Conservation (phyloP, 2,888 invertebrate species). For the Pogonocherus hispidulus region DNA sequence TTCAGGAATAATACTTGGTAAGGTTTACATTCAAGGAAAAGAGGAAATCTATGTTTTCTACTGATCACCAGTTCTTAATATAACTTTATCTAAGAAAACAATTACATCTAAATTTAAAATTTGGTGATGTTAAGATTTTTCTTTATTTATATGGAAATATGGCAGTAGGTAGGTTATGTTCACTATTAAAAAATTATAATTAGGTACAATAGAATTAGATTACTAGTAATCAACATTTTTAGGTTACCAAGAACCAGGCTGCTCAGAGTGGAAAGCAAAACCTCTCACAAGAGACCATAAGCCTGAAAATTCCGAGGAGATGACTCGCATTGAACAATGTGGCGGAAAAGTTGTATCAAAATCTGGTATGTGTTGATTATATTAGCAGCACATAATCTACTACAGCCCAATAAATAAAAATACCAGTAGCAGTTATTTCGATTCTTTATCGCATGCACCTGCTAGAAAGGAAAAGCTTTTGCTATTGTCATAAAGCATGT, state of each 20-base stretch:
- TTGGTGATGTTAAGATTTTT: no score
- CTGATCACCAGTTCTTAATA: background rate
- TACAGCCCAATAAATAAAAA: background rate
- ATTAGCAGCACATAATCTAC: background rate
- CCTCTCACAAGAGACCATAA: conserved; percentile 95
- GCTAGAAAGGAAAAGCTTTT: background rate
- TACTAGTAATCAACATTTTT: no score
- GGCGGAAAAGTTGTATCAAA: conserved; percentile 86
- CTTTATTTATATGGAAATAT: no score
- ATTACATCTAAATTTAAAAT: no score
- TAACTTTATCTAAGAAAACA: no score
- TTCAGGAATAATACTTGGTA: conserved; percentile 85
- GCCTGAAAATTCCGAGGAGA: conserved; percentile 90
- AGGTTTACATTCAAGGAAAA: conserved; percentile 2
- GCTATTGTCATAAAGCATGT: background rate
- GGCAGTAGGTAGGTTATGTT: no score
- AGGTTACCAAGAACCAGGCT: conserved; percentile 66
- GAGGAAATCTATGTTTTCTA: background rate
- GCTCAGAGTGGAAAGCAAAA: conserved; percentile 81
- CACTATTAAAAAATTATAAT: background rate
- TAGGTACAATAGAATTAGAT: background rate
- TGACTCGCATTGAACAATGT: conserved; percentile 83
- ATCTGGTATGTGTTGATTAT: conserved; percentile 63
- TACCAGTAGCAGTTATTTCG: background rate
- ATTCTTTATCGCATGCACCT: background rate